Evolutionary conservation across 1,140 invertebrate genomes (phyloP), one percentile per base, ranked within the genome.

Genomic region (Drosophila setifemur): DNA sequence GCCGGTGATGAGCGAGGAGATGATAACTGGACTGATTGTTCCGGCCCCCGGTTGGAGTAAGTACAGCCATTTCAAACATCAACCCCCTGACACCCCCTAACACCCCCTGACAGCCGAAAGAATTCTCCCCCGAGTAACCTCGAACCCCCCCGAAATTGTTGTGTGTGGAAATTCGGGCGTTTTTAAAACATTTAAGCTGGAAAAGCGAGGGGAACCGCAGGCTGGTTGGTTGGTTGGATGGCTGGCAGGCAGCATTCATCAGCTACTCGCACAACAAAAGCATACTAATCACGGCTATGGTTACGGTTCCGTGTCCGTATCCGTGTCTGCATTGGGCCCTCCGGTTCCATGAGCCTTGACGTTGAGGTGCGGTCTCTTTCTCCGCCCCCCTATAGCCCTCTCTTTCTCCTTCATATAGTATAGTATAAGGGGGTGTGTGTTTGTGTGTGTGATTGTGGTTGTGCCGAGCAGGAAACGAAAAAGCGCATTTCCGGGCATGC

Each of bases 21-120:
- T 97, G 94, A 97, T 99, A 77, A 97, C 96, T 28, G 96, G 96
- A 57, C 93, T 99, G 77, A 99, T 98, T 88, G 97, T 99, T 39
- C 97, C 97, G 18, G 97, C 97, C 40, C 97, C 97, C 21, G 96
- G 96, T 79, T 96, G 95, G 95, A 96, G 95, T 96, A 92, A 96
- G 94, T 92, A 82, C 12, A 28, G 6, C 5, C 5, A 35, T 11
- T 1, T 14, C 7, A 7, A 35, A 5, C 12, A 35, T 35, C n/a
- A n/a, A n/a, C n/a, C n/a, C n/a, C n/a, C n/a, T n/a, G n/a, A n/a
- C n/a, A n/a, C 18, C 52, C 45, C 33, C 45, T 21, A 1, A 4
- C 37, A 5, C 2, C 29, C 2, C 11, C 45, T 28, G 12, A 43
- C 29, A 54, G 18, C 11, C 45, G 1, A 35, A 43, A 63, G 21